phyloP scores from a whole-genome alignment of 2,888 invertebrate species.

The Cartodere bifasciata region DNA sequence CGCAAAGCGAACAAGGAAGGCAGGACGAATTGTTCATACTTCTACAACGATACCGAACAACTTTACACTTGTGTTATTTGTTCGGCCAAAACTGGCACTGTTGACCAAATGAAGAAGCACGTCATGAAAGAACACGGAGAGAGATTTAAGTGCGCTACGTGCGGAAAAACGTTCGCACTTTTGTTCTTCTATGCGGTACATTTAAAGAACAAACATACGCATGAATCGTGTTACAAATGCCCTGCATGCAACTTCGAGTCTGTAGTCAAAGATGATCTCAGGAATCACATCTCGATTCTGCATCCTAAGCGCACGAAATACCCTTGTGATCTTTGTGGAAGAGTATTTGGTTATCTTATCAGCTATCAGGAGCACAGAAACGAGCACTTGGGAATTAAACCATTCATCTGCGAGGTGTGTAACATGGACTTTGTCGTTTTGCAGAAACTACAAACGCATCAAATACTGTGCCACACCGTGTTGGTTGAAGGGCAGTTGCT shows the following conservation, averaged over 20 bases:
- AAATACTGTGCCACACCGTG: conserved; percentile 25
- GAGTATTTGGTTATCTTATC: not conserved
- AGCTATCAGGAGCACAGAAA: not conserved
- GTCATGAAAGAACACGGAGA: no score
- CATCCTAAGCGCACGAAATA: conserved; percentile 7
- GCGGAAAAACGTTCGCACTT: conserved; percentile 14
- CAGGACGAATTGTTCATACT: no score
- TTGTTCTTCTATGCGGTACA: conserved; percentile 15
- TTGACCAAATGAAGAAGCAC: no score
- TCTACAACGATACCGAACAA: conserved; percentile 9
- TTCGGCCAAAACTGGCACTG: no score
- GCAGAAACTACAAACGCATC: conserved; percentile 18
- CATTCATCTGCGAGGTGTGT: conserved; percentile 27
- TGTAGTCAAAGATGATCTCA: conserved; percentile 4
- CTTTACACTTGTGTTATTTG: conserved; percentile 22
- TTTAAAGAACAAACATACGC: conserved; percentile 9
- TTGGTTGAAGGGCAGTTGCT: conserved; percentile 33
- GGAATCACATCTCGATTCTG: conserved; percentile 5
- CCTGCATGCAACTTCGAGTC: conserved; percentile 11
- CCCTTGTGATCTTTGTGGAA: not conserved
- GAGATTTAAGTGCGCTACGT: no score
- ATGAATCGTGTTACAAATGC: conserved; percentile 9
- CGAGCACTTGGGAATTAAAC: conserved; percentile 30
- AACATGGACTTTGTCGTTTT: conserved; percentile 16
- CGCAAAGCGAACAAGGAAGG: conserved; percentile 27